Conservation (phyloP, 2,113 vertebrate genomes). For the Chloropsis hardwickii region DNA sequence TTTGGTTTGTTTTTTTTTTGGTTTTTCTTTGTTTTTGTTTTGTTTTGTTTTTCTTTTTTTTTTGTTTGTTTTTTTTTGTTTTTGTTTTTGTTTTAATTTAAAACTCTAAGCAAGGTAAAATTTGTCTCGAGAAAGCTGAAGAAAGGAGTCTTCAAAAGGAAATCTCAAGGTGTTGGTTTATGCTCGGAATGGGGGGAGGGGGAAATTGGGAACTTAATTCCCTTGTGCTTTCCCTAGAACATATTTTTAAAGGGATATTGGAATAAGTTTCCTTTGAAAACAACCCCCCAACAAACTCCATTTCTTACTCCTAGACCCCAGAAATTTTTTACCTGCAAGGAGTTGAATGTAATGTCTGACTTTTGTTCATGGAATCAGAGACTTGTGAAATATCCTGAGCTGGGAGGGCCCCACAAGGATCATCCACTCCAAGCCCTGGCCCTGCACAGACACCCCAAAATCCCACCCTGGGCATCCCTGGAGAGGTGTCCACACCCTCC, state of each 20-base stretch:
- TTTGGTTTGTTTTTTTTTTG: too few species aligned
- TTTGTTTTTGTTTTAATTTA: not conserved
- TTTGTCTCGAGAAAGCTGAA: constrained; percentile 15
- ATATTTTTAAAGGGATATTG: constrained; percentile 33
- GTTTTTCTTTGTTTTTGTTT: too few species aligned
- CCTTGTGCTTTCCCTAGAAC: constrained; percentile 35
- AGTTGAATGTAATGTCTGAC: constrained; percentile 27
- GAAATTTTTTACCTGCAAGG: constrained; percentile 16
- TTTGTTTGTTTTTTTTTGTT: too few species aligned
- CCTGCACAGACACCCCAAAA: not conserved
- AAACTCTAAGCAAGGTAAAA: not conserved
- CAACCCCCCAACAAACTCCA: not conserved
- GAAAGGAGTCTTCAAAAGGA: constrained; percentile 56
- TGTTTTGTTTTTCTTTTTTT: too few species aligned
- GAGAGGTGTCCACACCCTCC: fast-evolving
- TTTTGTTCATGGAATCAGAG: not conserved
- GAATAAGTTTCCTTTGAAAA: constrained; percentile 32
- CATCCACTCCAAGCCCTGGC: not conserved
- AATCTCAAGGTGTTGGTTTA: constrained; percentile 49
- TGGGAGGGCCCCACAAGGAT: not conserved
- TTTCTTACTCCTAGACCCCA: not conserved
- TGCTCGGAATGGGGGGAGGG: constrained; percentile 2
- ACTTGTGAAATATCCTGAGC: not conserved
- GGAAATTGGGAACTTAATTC: not conserved
- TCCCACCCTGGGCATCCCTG: not conserved